A percentile compares a stretch with the other conserved stretches of the same genome.
phyloP scores from a whole-genome alignment of 2,888 invertebrate genomes.

The Hyppa rectilinea region DNA sequence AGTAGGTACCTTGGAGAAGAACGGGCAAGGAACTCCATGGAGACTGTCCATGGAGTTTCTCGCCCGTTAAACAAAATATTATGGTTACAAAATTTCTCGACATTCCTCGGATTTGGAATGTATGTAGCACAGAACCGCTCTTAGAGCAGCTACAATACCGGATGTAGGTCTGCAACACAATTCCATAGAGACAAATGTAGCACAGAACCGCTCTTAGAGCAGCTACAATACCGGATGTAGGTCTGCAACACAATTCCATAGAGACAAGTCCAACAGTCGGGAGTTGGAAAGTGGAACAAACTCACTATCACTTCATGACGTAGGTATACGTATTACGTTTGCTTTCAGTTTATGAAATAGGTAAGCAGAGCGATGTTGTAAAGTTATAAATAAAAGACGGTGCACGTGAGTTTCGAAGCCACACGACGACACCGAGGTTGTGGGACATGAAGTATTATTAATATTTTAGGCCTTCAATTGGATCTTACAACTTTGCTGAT shows the following conservation, averaged over 20 bases:
- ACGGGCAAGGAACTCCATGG: too few species aligned
- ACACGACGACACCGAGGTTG: slow-evolving; percentile 32
- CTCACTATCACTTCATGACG: slow-evolving; percentile 32
- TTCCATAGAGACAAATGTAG: slow-evolving; percentile 23
- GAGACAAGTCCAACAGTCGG: slow-evolving; percentile 13
- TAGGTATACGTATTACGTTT: slow-evolving; percentile 6
- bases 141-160: slow-evolving; percentile 8
- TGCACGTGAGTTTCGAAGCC: slow-evolving; percentile 40
- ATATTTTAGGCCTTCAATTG: slow-evolving; percentile 30
- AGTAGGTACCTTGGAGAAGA: too few species aligned
- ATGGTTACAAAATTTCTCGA: too few species aligned
- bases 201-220: too few species aligned
- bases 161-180: background rate
- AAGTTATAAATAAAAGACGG: slow-evolving; percentile 7
- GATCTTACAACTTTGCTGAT: slow-evolving; percentile 8
- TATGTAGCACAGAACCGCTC: too few species aligned
- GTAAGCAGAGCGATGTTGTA: slow-evolving; percentile 23
- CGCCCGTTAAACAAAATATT: too few species aligned
- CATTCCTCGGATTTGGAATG: too few species aligned
- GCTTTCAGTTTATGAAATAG: slow-evolving; percentile 38
- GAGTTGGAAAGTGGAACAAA: slow-evolving; percentile 49
- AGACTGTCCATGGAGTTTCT: too few species aligned
- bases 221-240: slow-evolving; percentile 9
- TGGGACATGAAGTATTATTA: slow-evolving; percentile 23
- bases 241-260: slow-evolving; percentile 7